A percentile compares a stretch with the other conserved stretches of the same genome.
Conservation (phyloP, 2,113 vertebrate species). For the Upupa epops region DNA sequence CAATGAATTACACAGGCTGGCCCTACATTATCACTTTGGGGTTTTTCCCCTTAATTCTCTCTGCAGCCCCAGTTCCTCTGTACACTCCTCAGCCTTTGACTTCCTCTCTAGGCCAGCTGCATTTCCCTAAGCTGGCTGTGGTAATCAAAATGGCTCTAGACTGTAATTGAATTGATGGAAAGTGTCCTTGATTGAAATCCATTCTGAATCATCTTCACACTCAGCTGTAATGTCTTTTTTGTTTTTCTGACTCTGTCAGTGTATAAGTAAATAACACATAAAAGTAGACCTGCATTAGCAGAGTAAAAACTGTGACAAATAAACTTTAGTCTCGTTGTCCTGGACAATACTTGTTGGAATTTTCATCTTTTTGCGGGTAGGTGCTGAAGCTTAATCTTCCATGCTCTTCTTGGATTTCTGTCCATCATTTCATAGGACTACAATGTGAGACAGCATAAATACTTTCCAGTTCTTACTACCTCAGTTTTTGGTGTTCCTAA, state of each 20-base stretch:
- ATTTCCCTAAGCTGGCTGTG: not conserved
- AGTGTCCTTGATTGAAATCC: not conserved
- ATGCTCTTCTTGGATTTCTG: not conserved
- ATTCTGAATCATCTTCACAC: not conserved
- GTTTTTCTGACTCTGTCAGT: not conserved
- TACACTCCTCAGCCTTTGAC: not conserved
- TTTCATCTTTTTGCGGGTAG: not conserved
- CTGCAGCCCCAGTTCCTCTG: not conserved
- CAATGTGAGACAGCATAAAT: not conserved
- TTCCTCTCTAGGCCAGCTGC: not conserved
- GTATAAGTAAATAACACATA: not conserved
- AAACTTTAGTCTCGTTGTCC: not conserved
- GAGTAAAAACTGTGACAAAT: not conserved
- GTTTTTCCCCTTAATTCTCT: not conserved
- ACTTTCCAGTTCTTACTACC: not conserved
- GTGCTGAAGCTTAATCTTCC: not conserved
- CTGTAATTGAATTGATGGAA: not conserved
- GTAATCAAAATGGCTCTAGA: not conserved
- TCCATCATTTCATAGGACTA: not conserved
- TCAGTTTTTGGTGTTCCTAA: not conserved
- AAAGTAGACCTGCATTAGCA: not conserved
- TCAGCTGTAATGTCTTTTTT: not conserved
- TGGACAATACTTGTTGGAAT: not conserved
- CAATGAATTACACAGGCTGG: not conserved
- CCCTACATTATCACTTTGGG: not conserved